Evolutionary conservation across 2,113 vertebrate genomes (phyloP).

Genomic region (Lutjanus erythropterus): DNA sequence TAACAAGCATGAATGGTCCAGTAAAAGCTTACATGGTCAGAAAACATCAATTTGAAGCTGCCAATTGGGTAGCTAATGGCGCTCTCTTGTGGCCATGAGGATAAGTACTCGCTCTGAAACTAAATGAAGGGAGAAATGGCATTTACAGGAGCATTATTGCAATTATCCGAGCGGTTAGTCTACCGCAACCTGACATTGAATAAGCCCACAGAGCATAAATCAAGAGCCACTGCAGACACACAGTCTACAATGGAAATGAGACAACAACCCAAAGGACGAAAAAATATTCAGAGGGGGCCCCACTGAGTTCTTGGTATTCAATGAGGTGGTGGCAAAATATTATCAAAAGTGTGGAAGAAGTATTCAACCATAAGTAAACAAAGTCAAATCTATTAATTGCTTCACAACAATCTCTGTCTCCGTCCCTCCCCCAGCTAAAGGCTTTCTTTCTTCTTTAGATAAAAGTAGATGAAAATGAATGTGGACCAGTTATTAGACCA

Average conservation of each 20-base stretch:
- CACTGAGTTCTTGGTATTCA: neutral
- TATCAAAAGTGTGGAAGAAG: neutral
- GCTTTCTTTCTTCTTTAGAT: too few relatives aligned
- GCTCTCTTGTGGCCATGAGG: conserved; percentile 71
- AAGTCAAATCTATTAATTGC: too few relatives aligned
- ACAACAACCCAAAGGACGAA: neutral
- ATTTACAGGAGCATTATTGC: conserved; percentile 40
- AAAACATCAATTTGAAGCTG: neutral
- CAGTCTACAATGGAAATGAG: conserved; percentile 15
- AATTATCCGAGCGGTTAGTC: conserved; percentile 37
- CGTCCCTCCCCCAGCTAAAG: neutral
- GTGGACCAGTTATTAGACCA: too few relatives aligned
- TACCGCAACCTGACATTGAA: conserved; percentile 25
- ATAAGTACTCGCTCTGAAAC: conserved; percentile 10
- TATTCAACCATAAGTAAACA: neutral
- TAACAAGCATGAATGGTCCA: neutral
- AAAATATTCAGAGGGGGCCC: neutral
- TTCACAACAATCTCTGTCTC: neutral
- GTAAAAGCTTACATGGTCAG: neutral
- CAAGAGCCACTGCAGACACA: conserved; percentile 23
- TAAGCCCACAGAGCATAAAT: conserved; percentile 32
- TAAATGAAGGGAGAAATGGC: conserved; percentile 30
- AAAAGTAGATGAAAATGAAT: neutral
- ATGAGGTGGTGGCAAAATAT: neutral
- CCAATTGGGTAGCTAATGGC: conserved; percentile 46